These are phyloP conservation scores for Mycogona germanica DNA, from an alignment of 2,888 invertebrate species.

Conservation along the genomic window DNA sequence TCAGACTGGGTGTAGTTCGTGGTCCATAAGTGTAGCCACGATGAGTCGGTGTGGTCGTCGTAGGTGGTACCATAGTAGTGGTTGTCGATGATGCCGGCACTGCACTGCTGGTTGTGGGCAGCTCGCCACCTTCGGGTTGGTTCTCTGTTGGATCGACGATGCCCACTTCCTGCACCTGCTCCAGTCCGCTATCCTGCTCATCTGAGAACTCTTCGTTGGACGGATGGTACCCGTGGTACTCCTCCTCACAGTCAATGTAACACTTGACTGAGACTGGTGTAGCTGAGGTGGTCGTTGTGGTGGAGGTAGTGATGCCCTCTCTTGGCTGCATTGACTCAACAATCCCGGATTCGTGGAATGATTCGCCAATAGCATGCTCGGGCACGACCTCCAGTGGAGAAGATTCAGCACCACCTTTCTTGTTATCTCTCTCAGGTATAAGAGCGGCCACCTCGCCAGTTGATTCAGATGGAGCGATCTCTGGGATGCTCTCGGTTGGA, in stretches of 20 bases:
- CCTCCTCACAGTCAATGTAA: not conserved
- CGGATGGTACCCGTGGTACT: not conserved
- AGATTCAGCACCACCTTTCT: not conserved
- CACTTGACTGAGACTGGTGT: not conserved
- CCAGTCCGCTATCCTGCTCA: no score
- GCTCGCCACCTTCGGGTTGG: no score
- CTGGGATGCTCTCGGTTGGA: not conserved
- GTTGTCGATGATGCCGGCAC: not conserved
- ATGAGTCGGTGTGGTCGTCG: not conserved
- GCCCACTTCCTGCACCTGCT: no score
- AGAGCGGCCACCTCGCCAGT: not conserved
- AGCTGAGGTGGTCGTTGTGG: not conserved
- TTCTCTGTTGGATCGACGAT: no score
- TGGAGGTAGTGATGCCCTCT: not conserved
- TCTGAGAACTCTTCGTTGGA: no score
- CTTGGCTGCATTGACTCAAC: no score
- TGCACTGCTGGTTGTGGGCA: no score
- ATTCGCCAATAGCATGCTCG: no score
- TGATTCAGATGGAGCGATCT: not conserved
- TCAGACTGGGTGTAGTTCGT: conserved; percentile 8
- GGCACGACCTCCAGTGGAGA: no score
- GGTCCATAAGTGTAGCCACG: conserved; percentile 4
- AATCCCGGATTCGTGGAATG: no score
- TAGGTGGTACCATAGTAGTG: not conserved
- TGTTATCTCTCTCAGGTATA: not conserved